Evolutionary conservation across 2,113 vertebrate species (phyloP).

Genomic region (Candoia aspera): DNA sequence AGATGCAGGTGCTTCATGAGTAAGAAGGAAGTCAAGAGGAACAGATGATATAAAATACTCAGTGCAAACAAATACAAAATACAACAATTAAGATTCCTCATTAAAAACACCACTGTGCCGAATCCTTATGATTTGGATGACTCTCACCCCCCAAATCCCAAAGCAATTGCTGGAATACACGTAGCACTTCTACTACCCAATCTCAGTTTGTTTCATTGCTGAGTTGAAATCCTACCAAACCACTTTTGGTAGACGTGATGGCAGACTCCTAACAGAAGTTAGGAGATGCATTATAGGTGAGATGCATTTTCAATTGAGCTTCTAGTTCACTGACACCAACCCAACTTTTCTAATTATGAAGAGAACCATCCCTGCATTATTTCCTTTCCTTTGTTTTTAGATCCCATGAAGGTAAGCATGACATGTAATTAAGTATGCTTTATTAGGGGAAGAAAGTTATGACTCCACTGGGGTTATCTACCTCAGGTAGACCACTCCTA

Average conservation of each 20-base stretch:
- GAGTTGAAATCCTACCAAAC: not conserved
- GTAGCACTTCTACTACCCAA: not conserved
- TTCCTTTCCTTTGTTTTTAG: not conserved
- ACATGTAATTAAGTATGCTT: not conserved
- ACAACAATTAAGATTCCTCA: not conserved
- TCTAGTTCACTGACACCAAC: not conserved
- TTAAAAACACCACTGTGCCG: no score
- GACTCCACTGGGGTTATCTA: not conserved
- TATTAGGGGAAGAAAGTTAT: not conserved
- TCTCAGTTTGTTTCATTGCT: not conserved
- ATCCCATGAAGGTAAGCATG: not conserved
- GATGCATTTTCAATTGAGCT: not conserved
- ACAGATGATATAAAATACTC: conserved; percentile 40
- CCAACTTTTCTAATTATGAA: not conserved
- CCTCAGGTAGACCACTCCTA: not conserved
- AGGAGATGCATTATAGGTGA: not conserved
- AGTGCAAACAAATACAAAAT: conserved; percentile 31
- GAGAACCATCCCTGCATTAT: not conserved
- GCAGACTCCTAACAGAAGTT: not conserved
- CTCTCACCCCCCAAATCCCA: not conserved
- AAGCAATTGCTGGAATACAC: not conserved
- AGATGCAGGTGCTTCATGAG: conserved; percentile 35
- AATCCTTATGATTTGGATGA: not conserved
- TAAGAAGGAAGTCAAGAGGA: conserved; percentile 56
- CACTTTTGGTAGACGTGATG: not conserved